Conservation (phyloP, 2,797 vertebrate genomes). For the Philypnodon macrostomus region DNA sequence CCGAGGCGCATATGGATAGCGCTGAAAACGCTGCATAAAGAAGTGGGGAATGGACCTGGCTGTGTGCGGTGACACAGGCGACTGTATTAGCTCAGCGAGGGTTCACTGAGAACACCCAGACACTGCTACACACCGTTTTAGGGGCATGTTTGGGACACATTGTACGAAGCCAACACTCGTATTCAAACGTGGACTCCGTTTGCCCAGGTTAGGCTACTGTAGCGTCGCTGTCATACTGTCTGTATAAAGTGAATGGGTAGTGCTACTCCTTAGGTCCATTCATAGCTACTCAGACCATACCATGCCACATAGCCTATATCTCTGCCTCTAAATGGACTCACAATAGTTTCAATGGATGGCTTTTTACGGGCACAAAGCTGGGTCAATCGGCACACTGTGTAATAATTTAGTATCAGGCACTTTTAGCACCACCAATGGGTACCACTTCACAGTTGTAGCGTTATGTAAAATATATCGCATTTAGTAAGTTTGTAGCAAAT, state of each 20-base stretch:
- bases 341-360: conserved; percentile 21
- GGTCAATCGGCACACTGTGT: conserved; percentile 20
- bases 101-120: background rate
- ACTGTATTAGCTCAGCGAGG: conserved; percentile 26
- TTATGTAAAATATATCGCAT: conserved; percentile 18
- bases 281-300: background rate
- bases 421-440: conserved; percentile 51
- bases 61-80: conserved; percentile 22
- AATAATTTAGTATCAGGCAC: conserved; percentile 16
- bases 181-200: background rate
- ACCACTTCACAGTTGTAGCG: conserved; percentile 33
- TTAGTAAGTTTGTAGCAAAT: no score
- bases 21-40: conserved; percentile 64
- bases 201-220: conserved; percentile 17
- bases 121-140: no score
- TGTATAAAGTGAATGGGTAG: conserved; percentile 17
- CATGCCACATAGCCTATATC: conserved; percentile 1
- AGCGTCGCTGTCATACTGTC: conserved; percentile 6
- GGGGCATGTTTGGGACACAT: no score
- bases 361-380: conserved; percentile 13
- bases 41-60: conserved; percentile 31
- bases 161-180: background rate
- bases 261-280: conserved; percentile 4
- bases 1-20: conserved; percentile 47
- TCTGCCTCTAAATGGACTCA: conserved; percentile 14